Evolutionary conservation across 2,797 vertebrate genomes (phyloP).

Genomic region (Spondyliosoma cantharus): DNA sequence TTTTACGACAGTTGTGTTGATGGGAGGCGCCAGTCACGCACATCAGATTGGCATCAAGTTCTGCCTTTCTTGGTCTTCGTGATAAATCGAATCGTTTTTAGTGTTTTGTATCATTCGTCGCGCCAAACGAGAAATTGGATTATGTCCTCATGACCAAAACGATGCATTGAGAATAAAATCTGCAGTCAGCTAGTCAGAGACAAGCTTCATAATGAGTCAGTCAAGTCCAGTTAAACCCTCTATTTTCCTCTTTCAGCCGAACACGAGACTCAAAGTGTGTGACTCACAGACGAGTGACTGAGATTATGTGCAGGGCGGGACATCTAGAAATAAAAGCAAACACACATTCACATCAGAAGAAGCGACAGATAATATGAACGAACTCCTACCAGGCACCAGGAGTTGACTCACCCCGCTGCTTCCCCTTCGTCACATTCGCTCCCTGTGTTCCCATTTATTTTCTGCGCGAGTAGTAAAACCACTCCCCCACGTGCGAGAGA

Average conservation of each 20-base stretch:
- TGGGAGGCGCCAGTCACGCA: too few relatives aligned
- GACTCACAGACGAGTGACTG: slow-evolving; percentile 41
- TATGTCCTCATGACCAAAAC: not conserved
- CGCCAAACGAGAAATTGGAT: not conserved
- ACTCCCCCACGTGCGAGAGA: slow-evolving; percentile 7
- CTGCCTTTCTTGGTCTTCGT: not conserved
- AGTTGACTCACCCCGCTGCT: not conserved
- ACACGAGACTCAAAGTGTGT: not conserved
- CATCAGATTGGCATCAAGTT: not conserved
- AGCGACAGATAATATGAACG: slow-evolving; percentile 27
- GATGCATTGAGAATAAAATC: too few relatives aligned
- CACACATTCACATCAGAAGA: slow-evolving; percentile 5
- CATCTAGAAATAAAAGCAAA: slow-evolving; percentile 10
- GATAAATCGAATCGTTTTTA: not conserved
- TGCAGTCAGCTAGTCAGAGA: not conserved
- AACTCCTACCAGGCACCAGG: slow-evolving; percentile 24
- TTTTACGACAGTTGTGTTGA: too few relatives aligned
- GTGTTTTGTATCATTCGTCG: not conserved
- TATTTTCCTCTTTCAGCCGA: not conserved
- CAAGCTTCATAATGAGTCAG: not conserved
- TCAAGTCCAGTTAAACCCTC: not conserved
- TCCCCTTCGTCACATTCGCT: not conserved
- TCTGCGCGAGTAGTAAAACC: not conserved
- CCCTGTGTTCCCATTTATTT: not conserved
- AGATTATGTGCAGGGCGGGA: slow-evolving; percentile 10